phyloP scores from a whole-genome alignment of 1,140 invertebrate genomes.

The Fopius arisanus region DNA sequence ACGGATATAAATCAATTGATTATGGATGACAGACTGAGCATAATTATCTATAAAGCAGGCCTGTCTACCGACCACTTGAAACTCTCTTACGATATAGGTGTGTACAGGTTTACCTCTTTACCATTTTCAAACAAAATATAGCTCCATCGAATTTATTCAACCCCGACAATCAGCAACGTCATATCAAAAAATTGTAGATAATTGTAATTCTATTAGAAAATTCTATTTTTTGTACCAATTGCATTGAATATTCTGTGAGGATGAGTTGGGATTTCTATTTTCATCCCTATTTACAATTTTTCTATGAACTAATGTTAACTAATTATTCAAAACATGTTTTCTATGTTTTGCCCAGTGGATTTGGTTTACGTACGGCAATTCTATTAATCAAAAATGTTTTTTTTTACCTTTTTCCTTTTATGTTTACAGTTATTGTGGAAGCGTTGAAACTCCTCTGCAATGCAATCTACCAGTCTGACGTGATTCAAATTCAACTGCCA shows the following conservation, averaged over 20 bases:
- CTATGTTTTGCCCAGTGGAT: background rate
- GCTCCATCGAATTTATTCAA: background rate
- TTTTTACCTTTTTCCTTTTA: constrained; percentile 53
- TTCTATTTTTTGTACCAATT: too few relatives aligned
- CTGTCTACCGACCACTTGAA: constrained; percentile 60
- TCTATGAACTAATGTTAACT: constrained; percentile 4
- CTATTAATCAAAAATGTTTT: constrained; percentile 36
- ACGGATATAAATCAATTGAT: constrained; percentile 74
- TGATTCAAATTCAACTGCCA: constrained; percentile 74
- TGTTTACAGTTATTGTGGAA: constrained; percentile 74
- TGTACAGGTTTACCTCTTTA: constrained; percentile 3
- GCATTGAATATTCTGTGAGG: too few relatives aligned
- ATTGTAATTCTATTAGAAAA: too few relatives aligned
- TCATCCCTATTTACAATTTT: too few relatives aligned
- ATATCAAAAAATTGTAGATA: too few relatives aligned
- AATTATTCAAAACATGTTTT: background rate
- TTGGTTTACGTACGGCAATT: constrained; percentile 3
- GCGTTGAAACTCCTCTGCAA: constrained; percentile 91
- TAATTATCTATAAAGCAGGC: constrained; percentile 72
- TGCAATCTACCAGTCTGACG: constrained; percentile 82
- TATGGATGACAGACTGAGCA: constrained; percentile 72
- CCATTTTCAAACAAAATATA: constrained; percentile 7
- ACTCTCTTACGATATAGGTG: constrained; percentile 41
- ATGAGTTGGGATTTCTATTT: too few relatives aligned
- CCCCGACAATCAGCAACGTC: too few relatives aligned